These are phyloP conservation scores for Morelia viridis DNA, from an alignment of 2,797 vertebrate genomes.

Conservation along the genomic window DNA sequence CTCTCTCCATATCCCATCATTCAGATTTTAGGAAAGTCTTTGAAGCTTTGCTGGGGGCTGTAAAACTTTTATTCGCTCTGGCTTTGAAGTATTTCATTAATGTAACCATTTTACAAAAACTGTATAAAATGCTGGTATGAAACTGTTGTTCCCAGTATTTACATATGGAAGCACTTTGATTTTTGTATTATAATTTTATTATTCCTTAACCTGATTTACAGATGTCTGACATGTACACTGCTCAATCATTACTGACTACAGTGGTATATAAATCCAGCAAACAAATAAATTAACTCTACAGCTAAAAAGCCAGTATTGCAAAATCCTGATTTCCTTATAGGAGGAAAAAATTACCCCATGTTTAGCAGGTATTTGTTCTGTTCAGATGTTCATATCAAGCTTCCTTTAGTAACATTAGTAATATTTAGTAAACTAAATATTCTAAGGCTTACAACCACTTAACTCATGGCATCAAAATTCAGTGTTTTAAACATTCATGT, in stretches of 20 bases:
- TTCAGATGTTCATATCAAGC: background rate
- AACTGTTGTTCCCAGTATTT: background rate
- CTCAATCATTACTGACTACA: background rate
- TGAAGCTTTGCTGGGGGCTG: background rate
- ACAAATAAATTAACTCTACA: background rate
- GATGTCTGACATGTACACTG: background rate
- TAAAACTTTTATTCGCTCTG: background rate
- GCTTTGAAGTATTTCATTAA: background rate
- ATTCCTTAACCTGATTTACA: background rate
- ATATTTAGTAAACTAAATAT: background rate
- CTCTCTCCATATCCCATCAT: background rate
- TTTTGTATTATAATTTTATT: background rate
- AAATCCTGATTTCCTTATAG: background rate
- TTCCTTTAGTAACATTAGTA: background rate
- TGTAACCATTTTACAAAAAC: background rate
- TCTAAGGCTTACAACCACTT: background rate
- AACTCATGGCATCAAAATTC: background rate
- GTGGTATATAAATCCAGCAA: background rate
- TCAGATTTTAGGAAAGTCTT: background rate
- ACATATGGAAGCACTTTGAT: background rate
- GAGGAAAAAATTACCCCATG: background rate
- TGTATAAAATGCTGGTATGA: background rate
- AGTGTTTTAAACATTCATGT: background rate
- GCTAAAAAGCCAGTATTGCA: background rate
- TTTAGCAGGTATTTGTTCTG: background rate